Evolutionary conservation across 2,888 invertebrate species (phyloP).

Genomic region (Arrhopalites spinosus): DNA sequence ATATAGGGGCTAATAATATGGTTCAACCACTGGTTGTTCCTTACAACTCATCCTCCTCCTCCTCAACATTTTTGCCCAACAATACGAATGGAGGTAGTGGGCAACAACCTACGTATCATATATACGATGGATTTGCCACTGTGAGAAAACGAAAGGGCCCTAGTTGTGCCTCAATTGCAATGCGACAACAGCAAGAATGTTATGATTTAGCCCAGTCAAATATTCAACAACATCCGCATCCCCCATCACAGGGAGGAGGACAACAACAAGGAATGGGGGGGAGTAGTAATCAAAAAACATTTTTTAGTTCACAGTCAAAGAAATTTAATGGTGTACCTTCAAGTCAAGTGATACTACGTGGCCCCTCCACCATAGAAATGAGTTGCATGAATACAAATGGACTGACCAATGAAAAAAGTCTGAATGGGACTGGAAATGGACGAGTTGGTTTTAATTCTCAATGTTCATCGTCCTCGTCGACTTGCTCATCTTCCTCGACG

Average conservation of each 20-base stretch:
- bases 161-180: slow-evolving; percentile 51
- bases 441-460: no score
- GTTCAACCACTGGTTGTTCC: not conserved
- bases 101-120: slow-evolving; percentile 34
- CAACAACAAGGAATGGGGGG: not conserved
- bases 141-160: slow-evolving; percentile 61
- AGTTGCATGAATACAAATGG: slow-evolving; percentile 5
- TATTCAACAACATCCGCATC: not conserved
- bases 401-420: not conserved
- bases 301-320: not conserved
- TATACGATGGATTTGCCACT: slow-evolving; percentile 88
- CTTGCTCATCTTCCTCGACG: not conserved
- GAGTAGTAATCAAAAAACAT: slow-evolving; percentile 5
- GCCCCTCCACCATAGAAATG: not conserved
- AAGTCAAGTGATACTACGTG: not conserved
- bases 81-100: not conserved
- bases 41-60: slow-evolving; percentile 10
- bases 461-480: no score
- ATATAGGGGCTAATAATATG: not conserved
- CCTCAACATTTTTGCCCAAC: slow-evolving; percentile 13
- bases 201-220: slow-evolving; percentile 49
- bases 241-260: not conserved
- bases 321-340: not conserved
- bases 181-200: slow-evolving; percentile 49
- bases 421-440: not conserved